Conservation (phyloP, 2,888 invertebrate species). For the Lathronympha strigana region DNA sequence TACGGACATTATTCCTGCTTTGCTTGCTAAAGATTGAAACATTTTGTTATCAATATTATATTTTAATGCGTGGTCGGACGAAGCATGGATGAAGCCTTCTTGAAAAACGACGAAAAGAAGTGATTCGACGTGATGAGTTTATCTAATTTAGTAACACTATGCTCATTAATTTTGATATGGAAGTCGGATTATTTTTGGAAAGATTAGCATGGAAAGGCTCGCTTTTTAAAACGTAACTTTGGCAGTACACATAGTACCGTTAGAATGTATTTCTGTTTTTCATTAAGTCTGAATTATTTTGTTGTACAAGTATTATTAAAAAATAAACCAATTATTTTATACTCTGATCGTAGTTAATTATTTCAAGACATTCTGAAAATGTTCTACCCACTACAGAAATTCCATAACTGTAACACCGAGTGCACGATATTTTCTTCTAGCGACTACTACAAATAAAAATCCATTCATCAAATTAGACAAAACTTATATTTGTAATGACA, state of each 20-base stretch:
- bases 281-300: not conserved
- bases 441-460: conserved; percentile 4
- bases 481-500: conserved; percentile 4
- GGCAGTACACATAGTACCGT: conserved; percentile 5
- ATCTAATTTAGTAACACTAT: conserved; percentile 17
- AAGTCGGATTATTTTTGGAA: conserved; percentile 5
- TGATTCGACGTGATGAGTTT: conserved; percentile 30
- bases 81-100: conserved; percentile 19
- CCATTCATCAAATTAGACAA: conserved; percentile 10
- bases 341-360: conserved; percentile 4
- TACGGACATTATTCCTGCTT: not conserved
- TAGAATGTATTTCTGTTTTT: conserved; percentile 6
- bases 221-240: conserved; percentile 9
- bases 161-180: conserved; percentile 24
- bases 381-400: conserved; percentile 6
- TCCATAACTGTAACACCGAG: conserved; percentile 1
- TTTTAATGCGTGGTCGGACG: no score
- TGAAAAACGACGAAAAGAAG: conserved; percentile 29
- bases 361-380: not conserved
- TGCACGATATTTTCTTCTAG: conserved; percentile 1
- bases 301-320: conserved; percentile 3
- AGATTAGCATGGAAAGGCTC: conserved; percentile 12
- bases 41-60: not conserved
- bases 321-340: not conserved
- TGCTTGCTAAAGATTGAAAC: not conserved